These are phyloP conservation scores for Dinothrombium tinctorium DNA, from an alignment of 1,140 invertebrate species.

Conservation along the genomic window DNA sequence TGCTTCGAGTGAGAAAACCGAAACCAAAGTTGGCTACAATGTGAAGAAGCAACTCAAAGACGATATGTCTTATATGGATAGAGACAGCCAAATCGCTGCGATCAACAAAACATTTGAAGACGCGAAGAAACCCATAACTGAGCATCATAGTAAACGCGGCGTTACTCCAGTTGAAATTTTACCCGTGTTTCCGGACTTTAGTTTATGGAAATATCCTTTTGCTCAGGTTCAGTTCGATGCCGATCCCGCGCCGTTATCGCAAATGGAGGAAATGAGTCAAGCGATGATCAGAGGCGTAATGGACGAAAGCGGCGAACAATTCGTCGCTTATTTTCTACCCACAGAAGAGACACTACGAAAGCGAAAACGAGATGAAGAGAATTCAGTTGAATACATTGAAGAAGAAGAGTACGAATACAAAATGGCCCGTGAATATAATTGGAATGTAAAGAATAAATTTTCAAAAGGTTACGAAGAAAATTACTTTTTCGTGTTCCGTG, in stretches of 20 bases:
- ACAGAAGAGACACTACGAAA: constrained; percentile 75
- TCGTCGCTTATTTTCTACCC: constrained; percentile 93
- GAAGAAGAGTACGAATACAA: constrained; percentile 53
- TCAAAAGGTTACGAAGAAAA: constrained; percentile 95
- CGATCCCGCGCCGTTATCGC: constrained; percentile 51
- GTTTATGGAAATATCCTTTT: constrained; percentile 90
- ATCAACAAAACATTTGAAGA: constrained; percentile 96
- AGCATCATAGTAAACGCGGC: constrained; percentile 85
- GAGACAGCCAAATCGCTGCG: constrained; percentile 86
- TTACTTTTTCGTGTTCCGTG: constrained; percentile 81
- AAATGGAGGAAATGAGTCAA: constrained; percentile 84
- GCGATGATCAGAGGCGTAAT: constrained; percentile 71
- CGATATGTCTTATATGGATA: constrained; percentile 83
- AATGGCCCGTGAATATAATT: constrained; percentile 85
- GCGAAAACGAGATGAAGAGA: constrained; percentile 48
- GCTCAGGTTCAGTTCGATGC: constrained; percentile 96
- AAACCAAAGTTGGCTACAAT: constrained; percentile 84
- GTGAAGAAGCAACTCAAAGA: constrained; percentile 87
- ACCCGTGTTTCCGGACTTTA: constrained; percentile 80
- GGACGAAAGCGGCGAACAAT: constrained; percentile 94
- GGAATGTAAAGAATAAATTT: constrained; percentile 96
- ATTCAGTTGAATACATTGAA: constrained; percentile 57
- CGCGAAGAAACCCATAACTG: constrained; percentile 52
- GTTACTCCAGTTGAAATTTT: constrained; percentile 72
- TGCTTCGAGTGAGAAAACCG: constrained; percentile 82